phyloP scores from a whole-genome alignment of 1,140 invertebrate species.

The Drosophila pandora region DNA sequence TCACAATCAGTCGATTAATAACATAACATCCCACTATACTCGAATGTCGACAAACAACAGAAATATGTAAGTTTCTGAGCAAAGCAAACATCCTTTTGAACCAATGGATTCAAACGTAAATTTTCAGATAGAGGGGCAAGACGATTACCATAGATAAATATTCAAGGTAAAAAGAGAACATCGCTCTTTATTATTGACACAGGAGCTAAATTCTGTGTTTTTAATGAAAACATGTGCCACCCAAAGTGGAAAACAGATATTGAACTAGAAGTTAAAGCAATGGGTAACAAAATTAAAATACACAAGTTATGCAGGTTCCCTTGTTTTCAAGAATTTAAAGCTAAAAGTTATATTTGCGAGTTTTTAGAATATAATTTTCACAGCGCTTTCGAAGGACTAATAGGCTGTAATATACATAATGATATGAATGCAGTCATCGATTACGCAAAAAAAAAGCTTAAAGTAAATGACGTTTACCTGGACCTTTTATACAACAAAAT shows the following conservation, averaged over 20 bases:
- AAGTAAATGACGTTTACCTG: constrained; percentile 3
- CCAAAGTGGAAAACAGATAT: constrained; percentile 9
- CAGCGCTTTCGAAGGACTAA: constrained; percentile 1
- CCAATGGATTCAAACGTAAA: not conserved
- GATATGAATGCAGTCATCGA: constrained; percentile 12
- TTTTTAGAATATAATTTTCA: constrained; percentile 22
- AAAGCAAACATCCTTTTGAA: too few relatives aligned
- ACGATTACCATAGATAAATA: constrained; percentile 8
- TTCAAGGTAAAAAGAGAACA: constrained; percentile 2
- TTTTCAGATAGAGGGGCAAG: constrained; percentile 14
- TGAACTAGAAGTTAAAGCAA: constrained; percentile 1
- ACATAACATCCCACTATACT: constrained; percentile 3
- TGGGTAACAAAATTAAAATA: constrained; percentile 10
- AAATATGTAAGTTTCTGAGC: too few relatives aligned
- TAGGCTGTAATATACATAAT: constrained; percentile 9
- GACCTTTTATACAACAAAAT: constrained; percentile 1
- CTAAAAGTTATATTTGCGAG: constrained; percentile 9
- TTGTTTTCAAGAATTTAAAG: constrained; percentile 13
- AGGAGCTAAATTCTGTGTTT: constrained; percentile 12
- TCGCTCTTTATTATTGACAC: constrained; percentile 12
- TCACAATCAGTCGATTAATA: constrained; percentile 3
- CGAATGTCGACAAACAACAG: too few relatives aligned
- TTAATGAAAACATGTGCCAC: constrained; percentile 12
- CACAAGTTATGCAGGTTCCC: constrained; percentile 7
- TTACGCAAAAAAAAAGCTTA: not conserved